phyloP scores from a whole-genome alignment of 2,888 invertebrate genomes.

The Ypsolopha scabrella region DNA sequence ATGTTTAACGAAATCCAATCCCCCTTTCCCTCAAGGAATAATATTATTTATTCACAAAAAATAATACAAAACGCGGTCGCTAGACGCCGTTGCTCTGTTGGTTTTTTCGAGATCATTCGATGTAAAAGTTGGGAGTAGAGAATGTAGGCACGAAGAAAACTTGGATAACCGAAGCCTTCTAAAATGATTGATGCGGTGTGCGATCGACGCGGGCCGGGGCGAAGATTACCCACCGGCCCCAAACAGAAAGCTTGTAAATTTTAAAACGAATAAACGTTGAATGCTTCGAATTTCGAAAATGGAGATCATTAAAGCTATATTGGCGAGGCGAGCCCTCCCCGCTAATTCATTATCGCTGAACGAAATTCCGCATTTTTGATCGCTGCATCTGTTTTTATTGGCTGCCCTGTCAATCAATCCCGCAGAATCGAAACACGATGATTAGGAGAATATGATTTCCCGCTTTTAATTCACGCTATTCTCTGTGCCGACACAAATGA shows the following conservation, averaged over 20 bases:
- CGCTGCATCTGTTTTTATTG: conserved; percentile 28
- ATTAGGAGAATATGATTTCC: conserved; percentile 19
- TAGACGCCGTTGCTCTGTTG: conserved; percentile 57
- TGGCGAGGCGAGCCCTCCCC: conserved; percentile 31
- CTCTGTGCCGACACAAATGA: neutral
- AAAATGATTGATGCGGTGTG: conserved; percentile 65
- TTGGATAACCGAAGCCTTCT: conserved; percentile 70
- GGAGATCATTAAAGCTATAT: conserved; percentile 63
- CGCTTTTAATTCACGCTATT: neutral
- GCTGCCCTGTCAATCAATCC: conserved; percentile 31
- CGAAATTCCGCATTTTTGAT: conserved; percentile 34
- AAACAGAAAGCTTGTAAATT: conserved; percentile 24
- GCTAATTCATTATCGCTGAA: conserved; percentile 46
- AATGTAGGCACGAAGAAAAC: conserved; percentile 60
- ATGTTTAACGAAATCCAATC: conserved; percentile 72
- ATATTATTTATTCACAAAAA: conserved; percentile 71
- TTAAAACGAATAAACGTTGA: conserved; percentile 69
- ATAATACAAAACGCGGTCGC: conserved; percentile 63
- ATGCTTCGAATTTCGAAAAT: conserved; percentile 54
- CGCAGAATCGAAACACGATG: conserved; percentile 4
- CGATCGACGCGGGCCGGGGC: neutral
- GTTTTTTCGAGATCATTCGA: conserved; percentile 66
- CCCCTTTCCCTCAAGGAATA: conserved; percentile 66
- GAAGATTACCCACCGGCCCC: conserved; percentile 1
- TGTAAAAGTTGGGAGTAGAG: conserved; percentile 57